Evolutionary conservation across 2,113 vertebrate species (phyloP), one percentile per base, ranked within the genome.

Genomic region (Ictalurus punctatus): DNA sequence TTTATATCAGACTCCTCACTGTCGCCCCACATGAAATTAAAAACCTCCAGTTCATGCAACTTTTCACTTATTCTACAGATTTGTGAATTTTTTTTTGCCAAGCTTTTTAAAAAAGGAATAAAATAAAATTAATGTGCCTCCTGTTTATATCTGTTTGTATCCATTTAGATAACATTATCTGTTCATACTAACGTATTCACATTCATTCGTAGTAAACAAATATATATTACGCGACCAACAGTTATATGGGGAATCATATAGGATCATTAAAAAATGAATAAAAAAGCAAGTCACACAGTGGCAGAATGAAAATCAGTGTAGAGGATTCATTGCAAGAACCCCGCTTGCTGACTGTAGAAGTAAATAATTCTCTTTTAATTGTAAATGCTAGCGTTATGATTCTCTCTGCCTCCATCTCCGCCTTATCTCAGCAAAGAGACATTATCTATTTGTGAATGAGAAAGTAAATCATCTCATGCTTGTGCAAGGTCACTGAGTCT

Each of bases 401-500:
- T 71, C 67, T 61, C 56, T 74, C 48, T 21, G 78, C 34, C n/a
- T 58, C 61, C 52, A 59, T 87, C 13, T 37, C 61, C 19, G 58
- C 73, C 85, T 65, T 79, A 79, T 86, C 85, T 79, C 85, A 9
- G 58, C 16, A 9, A 79, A 48, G 79, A 73, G 40, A 58, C 67
- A 74, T 83, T 65, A 83, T 81, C 65, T 88, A 17, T 83, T 83
- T 74, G 65, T 59, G 34, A 16, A 54, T 69, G 10, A 61, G 40
- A 58, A 14, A 83, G 54, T 83, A 73, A 88, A 88, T 73, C 65
- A 44, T 59, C 87, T 71, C 40, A 40, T 73, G 40, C 52, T 67
- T 44, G 80, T 21, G n/a, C 48, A 83, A 74, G 88, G 85, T 80
- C 84, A 82, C 25, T 61, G 76, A 82, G 84, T 56, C 82, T 73